Base-by-base conservation (phyloP, 2,113 vertebrate genomes). In the Silurus glanis region DNA sequence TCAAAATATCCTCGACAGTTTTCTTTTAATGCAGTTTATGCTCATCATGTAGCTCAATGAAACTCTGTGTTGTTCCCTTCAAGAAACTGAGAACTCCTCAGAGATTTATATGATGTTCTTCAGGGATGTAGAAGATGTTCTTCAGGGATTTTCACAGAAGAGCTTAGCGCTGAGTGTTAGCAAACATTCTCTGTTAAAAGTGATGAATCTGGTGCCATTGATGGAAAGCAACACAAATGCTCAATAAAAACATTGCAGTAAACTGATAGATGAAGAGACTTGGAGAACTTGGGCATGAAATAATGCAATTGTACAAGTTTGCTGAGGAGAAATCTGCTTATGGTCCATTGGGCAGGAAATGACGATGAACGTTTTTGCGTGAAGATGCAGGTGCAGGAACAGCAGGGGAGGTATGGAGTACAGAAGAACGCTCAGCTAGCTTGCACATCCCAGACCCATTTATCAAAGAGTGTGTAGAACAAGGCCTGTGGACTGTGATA, bases 331-430 rank as follows among this genome's bases (percentile, higher is more conserved):
- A 61, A 37, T 80, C 78, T 23, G 55, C 61, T 59, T 23, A 61
- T 80, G 78, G 78, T 10, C 56, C 78, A 80, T 80, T 80, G 56
- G 58, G 78, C 56, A 80, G 78, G 56, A 80, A 80, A 80, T 80
- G 78, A 23, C 19, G 56, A 61, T 61, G 78, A 80, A 80, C 56
- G 28, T 61, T 80, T 61, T 17, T 80, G 56, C 23, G 58, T 4
- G 56, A 25, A 80, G 78, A 80, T n/a, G 9, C 78, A 80, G 78
- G 78, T 80, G 78, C 56, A 80, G 56, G 58, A 80, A 80, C 78
- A 45, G 78, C 78, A 80, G 78, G 78, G 21, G 56, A 61, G 25
- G 37, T 9, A 61, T 61, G 56, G 17, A 61, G 55, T 37, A 80
- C 55, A 80, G 76, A 80, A 58, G 56, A 61, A 80, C 56, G 6